These are phyloP conservation scores for Spodoptera exigua DNA, from an alignment of 2,888 invertebrate genomes.

Conservation along the genomic window DNA sequence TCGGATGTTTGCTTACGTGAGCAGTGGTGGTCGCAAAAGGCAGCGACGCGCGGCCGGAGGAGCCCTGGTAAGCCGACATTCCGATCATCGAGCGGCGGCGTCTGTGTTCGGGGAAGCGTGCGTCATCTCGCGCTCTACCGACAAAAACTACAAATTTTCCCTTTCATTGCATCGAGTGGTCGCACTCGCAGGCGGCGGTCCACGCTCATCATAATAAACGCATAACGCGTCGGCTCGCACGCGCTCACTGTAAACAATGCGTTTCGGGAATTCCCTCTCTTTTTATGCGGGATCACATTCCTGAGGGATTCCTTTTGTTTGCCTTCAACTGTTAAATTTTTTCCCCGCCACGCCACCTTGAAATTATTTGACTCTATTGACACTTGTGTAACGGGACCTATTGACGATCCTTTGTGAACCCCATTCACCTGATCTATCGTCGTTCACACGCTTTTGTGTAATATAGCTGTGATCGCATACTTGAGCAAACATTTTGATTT, in stretches of 20 bases:
- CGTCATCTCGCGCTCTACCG: constrained; percentile 76
- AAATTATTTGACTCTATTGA: constrained; percentile 74
- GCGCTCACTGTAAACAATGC: constrained; percentile 84
- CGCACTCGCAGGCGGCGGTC: constrained; percentile 49
- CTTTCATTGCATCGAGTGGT: constrained; percentile 83
- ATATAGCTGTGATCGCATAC: constrained; percentile 25
- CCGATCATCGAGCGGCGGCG: constrained; percentile 66
- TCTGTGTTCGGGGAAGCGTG: constrained; percentile 77
- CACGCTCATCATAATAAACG: constrained; percentile 79
- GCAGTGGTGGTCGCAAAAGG: constrained; percentile 53
- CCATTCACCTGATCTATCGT: constrained; percentile 53
- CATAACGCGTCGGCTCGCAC: constrained; percentile 76
- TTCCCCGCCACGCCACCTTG: constrained; percentile 75
- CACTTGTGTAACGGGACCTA: constrained; percentile 76
- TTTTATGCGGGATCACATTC: constrained; percentile 86
- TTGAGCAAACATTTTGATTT: constrained; percentile 12
- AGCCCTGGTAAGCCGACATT: constrained; percentile 66
- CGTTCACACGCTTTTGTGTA: constrained; percentile 38
- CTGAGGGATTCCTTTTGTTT: constrained; percentile 89
- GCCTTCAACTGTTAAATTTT: constrained; percentile 80
- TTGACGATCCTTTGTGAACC: constrained; percentile 62
- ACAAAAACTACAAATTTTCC: constrained; percentile 87
- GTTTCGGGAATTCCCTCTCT: constrained; percentile 87
- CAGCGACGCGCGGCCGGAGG: constrained; percentile 59
- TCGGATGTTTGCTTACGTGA: constrained; percentile 38